Percentiles rank a stretch among this genome's conserved stretches.
phyloP scores from a whole-genome alignment of 2,888 invertebrate species.

The Megaustenia siamemsis region DNA sequence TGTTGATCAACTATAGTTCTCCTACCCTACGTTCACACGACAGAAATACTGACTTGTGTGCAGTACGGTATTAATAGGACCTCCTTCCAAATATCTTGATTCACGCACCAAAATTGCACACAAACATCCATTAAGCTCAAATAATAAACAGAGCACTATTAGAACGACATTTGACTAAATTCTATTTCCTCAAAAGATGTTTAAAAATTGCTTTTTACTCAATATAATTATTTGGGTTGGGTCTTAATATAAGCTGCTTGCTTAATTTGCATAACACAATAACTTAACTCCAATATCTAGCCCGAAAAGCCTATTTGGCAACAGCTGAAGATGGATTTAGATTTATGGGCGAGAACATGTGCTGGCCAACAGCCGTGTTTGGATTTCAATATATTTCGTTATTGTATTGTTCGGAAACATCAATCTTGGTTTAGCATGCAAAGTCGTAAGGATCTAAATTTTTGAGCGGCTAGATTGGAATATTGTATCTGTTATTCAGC shows the following conservation, averaged over 20 bases:
- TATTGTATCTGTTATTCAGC: not conserved
- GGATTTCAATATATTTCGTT: not conserved
- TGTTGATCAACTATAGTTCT: no score
- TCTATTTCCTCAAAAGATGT: no score
- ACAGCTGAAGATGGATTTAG: conserved; percentile 2
- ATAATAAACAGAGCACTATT: no score
- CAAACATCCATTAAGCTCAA: no score
- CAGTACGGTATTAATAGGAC: no score
- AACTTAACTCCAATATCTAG: not conserved
- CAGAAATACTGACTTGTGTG: no score
- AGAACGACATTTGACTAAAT: no score
- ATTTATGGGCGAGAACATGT: not conserved
- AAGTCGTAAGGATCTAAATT: not conserved
- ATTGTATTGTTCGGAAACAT: no score
- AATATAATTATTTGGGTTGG: not conserved
- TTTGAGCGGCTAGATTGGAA: not conserved
- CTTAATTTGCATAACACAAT: not conserved
- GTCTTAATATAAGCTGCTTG: not conserved
- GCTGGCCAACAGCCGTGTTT: not conserved
- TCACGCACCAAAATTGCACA: no score
- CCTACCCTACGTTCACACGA: no score
- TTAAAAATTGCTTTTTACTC: not conserved
- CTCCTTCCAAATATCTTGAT: no score
- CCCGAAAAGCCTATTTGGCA: not conserved
- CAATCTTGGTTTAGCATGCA: not conserved